These are phyloP conservation scores for Plodia interpunctella DNA, from an alignment of 1,140 invertebrate species.

Conservation along the genomic window DNA sequence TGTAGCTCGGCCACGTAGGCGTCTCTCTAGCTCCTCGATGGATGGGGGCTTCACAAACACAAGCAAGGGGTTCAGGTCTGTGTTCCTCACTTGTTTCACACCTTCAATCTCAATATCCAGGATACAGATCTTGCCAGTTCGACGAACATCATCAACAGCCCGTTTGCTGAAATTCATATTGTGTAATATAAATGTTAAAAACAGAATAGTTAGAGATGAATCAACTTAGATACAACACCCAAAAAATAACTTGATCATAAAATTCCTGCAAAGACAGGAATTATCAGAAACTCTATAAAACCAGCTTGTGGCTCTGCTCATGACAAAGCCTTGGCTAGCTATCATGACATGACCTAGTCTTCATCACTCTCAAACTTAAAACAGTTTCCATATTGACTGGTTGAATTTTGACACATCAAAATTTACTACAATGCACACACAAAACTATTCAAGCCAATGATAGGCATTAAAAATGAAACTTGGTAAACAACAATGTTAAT, in stretches of 20 bases:
- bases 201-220: not conserved
- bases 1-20: constrained; percentile 88
- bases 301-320: too few species aligned
- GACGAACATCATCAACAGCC: constrained; percentile 89
- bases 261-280: too few species aligned
- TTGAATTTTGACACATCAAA: too few species aligned
- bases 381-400: too few species aligned
- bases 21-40: constrained; percentile 86
- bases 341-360: too few species aligned
- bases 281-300: too few species aligned
- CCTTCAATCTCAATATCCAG: constrained; percentile 98
- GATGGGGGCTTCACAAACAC: constrained; percentile 97
- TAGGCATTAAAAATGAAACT: not conserved
- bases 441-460: not conserved
- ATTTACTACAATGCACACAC: too few species aligned
- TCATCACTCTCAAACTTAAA: too few species aligned
- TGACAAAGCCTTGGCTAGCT: too few species aligned
- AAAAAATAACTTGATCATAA: too few species aligned
- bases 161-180: constrained; percentile 83
- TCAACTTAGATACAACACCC: not conserved
- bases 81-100: constrained; percentile 91
- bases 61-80: constrained; percentile 88
- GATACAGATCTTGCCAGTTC: constrained; percentile 92
- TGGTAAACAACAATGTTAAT: not conserved
- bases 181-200: constrained; percentile 6